These are phyloP conservation scores for Cephus pygmeus DNA, from an alignment of 2,888 invertebrate genomes.

Conservation along the genomic window DNA sequence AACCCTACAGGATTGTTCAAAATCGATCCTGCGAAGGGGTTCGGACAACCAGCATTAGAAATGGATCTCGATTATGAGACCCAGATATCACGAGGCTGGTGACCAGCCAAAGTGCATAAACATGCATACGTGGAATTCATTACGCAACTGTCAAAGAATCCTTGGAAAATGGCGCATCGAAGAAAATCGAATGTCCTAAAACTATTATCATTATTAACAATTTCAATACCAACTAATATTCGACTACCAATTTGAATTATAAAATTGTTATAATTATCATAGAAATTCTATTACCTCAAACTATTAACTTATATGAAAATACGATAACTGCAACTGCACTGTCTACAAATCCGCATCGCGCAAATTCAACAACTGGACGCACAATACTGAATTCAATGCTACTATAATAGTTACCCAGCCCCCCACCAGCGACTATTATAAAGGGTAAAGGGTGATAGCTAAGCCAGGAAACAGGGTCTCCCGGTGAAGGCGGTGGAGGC, in stretches of 20 bases:
- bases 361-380: conserved; percentile 11
- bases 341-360: background rate
- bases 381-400: conserved; percentile 49
- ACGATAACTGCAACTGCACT: background rate
- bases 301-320: background rate
- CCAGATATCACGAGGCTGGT: conserved; percentile 46
- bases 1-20: conserved; percentile 11
- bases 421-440: conserved; percentile 39
- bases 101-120: conserved; percentile 40
- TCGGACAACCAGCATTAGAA: conserved; percentile 2
- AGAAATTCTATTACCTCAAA: background rate
- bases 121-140: conserved; percentile 35
- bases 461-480: background rate
- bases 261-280: background rate
- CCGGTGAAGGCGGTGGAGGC: background rate
- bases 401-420: conserved; percentile 50
- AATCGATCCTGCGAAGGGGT: background rate
- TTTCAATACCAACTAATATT: background rate
- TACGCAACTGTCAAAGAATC: conserved; percentile 35
- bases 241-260: background rate
- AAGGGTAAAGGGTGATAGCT: background rate
- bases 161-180: conserved; percentile 36
- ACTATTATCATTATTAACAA: background rate
- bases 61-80: conserved; percentile 27
- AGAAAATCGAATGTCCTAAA: conserved; percentile 6